Percentiles rank a stretch among this genome's conserved stretches.
Conservation (phyloP, 2,113 vertebrate genomes). For the Stegastes partitus region DNA sequence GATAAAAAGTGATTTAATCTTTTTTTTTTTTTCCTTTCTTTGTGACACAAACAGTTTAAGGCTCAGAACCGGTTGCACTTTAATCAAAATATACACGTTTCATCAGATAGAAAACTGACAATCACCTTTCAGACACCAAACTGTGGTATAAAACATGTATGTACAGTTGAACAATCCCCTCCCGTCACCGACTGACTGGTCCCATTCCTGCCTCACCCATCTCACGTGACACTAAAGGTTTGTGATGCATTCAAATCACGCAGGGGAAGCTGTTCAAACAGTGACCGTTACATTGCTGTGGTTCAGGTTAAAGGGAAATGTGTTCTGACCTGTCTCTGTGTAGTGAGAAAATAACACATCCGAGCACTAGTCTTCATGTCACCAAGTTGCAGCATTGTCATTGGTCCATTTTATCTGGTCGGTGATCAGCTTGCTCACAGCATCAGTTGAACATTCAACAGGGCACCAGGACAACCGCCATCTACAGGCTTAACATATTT, state of each 20-base stretch:
- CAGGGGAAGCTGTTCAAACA: not conserved
- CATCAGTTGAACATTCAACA: too few relatives aligned
- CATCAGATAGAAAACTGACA: constrained; percentile 79
- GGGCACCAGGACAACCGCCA: too few relatives aligned
- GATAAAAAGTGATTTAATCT: constrained; percentile 79
- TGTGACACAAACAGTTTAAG: constrained; percentile 71
- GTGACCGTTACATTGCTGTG: too few relatives aligned
- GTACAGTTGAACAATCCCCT: constrained; percentile 62
- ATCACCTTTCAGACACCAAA: constrained; percentile 61
- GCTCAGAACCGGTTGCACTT: constrained; percentile 74
- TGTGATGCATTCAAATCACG: constrained; percentile 55
- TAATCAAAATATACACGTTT: constrained; percentile 84
- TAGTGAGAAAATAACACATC: too few relatives aligned
- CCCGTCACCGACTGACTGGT: constrained; percentile 12
- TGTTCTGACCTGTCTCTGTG: not conserved
- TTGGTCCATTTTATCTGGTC: not conserved
- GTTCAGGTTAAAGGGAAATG: not conserved
- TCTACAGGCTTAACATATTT: too few relatives aligned
- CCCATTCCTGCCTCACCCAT: constrained; percentile 14
- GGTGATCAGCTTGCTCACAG: too few relatives aligned
- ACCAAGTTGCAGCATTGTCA: not conserved
- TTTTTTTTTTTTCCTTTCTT: constrained; percentile 53
- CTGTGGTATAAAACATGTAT: constrained; percentile 80
- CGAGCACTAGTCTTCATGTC: not conserved
- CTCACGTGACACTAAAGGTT: not conserved